Evolutionary conservation across 2,113 vertebrate species (phyloP).

Genomic region (Laticauda laticaudata): DNA sequence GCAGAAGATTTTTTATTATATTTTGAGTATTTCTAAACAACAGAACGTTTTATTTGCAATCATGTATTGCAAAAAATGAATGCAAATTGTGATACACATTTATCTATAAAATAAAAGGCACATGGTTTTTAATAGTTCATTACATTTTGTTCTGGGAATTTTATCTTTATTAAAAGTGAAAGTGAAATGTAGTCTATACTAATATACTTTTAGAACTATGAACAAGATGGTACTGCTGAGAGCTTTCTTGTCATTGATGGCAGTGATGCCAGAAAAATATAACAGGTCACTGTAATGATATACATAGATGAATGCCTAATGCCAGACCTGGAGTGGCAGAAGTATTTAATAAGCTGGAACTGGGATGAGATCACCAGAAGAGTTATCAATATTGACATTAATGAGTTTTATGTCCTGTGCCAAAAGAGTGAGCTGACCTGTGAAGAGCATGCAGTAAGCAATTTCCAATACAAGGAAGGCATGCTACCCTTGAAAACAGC

Average conservation of each 20-base stretch:
- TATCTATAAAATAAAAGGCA: background rate
- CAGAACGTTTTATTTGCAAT: background rate
- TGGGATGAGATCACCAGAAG: slow-evolving; percentile 54
- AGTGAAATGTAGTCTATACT: slow-evolving; percentile 50
- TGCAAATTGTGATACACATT: background rate
- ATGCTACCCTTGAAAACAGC: slow-evolving; percentile 27
- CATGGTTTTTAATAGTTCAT: slow-evolving; percentile 11
- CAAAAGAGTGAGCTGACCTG: slow-evolving; percentile 42
- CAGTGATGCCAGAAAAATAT: slow-evolving; percentile 51
- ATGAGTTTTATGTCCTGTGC: slow-evolving; percentile 46
- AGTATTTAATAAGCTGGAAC: slow-evolving; percentile 58
- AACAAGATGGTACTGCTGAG: slow-evolving; percentile 45
- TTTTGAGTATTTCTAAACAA: background rate
- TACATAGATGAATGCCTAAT: slow-evolving; percentile 49
- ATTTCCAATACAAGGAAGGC: slow-evolving; percentile 30
- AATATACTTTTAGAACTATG: slow-evolving; percentile 39
- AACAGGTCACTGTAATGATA: slow-evolving; percentile 49
- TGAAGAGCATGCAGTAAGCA: slow-evolving; percentile 43
- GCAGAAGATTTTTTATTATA: background rate
- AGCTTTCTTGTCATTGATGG: slow-evolving; percentile 48
- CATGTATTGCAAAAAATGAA: background rate
- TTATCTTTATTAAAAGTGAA: slow-evolving; percentile 35
- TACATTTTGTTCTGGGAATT: slow-evolving; percentile 47
- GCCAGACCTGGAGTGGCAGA: slow-evolving; percentile 23
- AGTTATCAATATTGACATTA: slow-evolving; percentile 57